Conservation (phyloP, 2,113 vertebrate species). For the Mastomys natalensis region DNA sequence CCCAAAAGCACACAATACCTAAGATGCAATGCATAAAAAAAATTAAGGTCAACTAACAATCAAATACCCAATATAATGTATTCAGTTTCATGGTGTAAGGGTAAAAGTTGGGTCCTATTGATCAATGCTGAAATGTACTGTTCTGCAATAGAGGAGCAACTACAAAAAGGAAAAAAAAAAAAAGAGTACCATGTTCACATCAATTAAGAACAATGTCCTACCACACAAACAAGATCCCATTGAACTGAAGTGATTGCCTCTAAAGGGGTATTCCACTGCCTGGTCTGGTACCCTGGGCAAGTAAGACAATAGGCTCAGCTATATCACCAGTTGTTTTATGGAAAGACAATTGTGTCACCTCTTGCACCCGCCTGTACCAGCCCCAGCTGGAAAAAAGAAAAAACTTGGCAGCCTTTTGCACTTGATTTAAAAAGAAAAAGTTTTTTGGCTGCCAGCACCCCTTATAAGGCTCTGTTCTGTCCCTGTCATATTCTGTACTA, state of each 20-base stretch:
- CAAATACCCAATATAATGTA: background rate
- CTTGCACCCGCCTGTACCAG: background rate
- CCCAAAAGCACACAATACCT: no score
- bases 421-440: constrained; percentile 27
- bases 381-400: background rate
- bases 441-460: background rate
- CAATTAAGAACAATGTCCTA: background rate
- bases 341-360: background rate
- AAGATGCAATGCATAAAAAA: no score
- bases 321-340: background rate
- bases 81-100: background rate
- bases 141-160: constrained; percentile 4
- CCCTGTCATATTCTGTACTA: background rate
- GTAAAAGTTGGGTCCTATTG: background rate
- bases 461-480: background rate
- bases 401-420: constrained; percentile 37
- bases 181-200: constrained; percentile 50
- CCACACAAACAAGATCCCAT: constrained; percentile 9
- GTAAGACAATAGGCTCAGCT: background rate
- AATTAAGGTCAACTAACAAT: background rate
- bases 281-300: background rate
- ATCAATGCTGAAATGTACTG: constrained; percentile 4
- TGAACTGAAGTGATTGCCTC: background rate
- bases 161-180: background rate
- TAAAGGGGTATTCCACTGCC: background rate